phyloP scores from a whole-genome alignment of 2,888 invertebrate species.

The Andrena haemorrhoa region DNA sequence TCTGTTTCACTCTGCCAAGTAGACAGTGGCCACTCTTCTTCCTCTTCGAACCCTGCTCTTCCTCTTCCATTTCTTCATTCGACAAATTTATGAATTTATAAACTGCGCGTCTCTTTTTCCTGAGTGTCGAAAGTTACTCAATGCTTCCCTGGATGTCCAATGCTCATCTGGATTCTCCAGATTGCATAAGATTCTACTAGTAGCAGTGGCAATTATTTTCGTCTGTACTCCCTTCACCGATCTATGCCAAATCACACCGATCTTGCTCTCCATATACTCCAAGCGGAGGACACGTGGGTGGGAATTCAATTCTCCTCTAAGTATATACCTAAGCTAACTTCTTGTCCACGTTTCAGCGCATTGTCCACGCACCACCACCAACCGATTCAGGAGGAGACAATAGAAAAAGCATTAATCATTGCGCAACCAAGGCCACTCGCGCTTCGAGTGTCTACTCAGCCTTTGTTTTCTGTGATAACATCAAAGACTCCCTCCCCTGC shows the following conservation, averaged over 20 bases:
- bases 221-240: too few relatives aligned
- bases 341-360: background rate
- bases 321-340: background rate
- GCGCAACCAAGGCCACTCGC: background rate
- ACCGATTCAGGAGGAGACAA: background rate
- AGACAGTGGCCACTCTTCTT: background rate
- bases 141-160: too few relatives aligned
- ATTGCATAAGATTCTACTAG: too few relatives aligned
- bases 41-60: background rate
- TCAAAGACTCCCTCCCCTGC: background rate
- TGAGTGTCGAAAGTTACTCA: too few relatives aligned
- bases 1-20: slow-evolving; percentile 37
- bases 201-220: too few relatives aligned
- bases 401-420: slow-evolving; percentile 2
- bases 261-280: too few relatives aligned
- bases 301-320: too few relatives aligned
- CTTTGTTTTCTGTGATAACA: background rate
- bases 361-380: background rate
- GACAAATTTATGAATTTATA: background rate
- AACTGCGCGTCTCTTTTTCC: too few relatives aligned
- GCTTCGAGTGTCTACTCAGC: background rate
- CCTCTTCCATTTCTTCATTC: background rate
- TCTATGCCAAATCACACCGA: too few relatives aligned
- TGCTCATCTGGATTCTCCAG: too few relatives aligned
- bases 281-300: background rate